Percentiles rank a stretch among this genome's conserved stretches.
phyloP scores from a whole-genome alignment of 2,888 invertebrate genomes.

The Eupithecia abbreviata region DNA sequence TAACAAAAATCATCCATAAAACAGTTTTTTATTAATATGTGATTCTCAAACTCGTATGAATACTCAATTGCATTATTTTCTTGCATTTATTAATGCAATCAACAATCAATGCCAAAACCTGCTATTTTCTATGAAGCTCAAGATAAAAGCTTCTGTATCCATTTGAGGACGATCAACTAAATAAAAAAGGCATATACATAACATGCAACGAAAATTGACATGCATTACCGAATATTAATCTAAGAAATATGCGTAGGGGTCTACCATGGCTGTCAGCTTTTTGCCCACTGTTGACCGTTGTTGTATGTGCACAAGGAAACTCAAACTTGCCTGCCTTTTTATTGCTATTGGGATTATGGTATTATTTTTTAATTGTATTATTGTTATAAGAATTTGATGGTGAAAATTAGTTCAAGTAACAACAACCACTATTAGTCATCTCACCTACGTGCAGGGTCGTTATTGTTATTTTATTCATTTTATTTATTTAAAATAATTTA shows the following conservation, averaged over 20 bases:
- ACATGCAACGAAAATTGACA: neutral
- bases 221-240: neutral
- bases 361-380: conserved; percentile 14
- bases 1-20: neutral
- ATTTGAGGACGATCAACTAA: neutral
- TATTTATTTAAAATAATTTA: too few species aligned
- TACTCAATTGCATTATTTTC: neutral
- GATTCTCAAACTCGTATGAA: neutral
- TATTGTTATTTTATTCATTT: neutral
- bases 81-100: neutral
- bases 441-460: neutral
- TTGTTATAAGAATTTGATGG: neutral
- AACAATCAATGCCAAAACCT: neutral
- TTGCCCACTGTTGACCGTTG: conserved; percentile 54
- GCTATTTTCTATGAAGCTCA: neutral
- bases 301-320: conserved; percentile 56
- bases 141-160: neutral
- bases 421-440: neutral
- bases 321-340: conserved; percentile 52
- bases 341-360: conserved; percentile 55
- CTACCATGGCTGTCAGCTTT: conserved; percentile 35
- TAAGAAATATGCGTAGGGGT: neutral
- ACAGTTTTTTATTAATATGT: neutral
- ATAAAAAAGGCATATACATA: neutral
- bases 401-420: neutral